A percentile compares a stretch with the other conserved stretches of the same genome.
phyloP scores from a whole-genome alignment of 1,140 invertebrate species.

The Cydia pomonella region DNA sequence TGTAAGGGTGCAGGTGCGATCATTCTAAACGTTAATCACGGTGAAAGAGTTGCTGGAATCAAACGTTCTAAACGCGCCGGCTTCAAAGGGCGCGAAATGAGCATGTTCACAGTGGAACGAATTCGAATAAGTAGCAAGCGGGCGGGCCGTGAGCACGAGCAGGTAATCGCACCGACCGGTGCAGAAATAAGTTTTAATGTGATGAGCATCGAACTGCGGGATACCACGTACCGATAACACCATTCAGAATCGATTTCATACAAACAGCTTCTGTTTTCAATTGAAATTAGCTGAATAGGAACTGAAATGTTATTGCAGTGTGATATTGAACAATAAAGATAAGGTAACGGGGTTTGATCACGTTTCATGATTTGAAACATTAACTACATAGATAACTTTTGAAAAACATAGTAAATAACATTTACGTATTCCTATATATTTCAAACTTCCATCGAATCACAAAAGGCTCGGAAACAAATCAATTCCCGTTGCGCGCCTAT shows the following conservation, averaged over 20 bases:
- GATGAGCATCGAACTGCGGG: slow-evolving; percentile 46
- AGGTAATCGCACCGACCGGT: slow-evolving; percentile 59
- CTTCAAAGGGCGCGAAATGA: slow-evolving; percentile 68
- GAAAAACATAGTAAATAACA: neutral
- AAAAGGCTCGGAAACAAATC: slow-evolving; percentile 45
- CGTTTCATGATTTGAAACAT: neutral
- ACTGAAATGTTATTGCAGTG: neutral
- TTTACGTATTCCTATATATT: slow-evolving; percentile 5
- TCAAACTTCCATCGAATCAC: slow-evolving; percentile 35
- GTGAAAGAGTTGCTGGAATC: slow-evolving; percentile 66
- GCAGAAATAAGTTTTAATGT: slow-evolving; percentile 60
- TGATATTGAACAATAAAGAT: neutral
- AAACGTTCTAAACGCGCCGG: slow-evolving; percentile 61
- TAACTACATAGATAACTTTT: neutral
- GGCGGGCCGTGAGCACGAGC: slow-evolving; percentile 48
- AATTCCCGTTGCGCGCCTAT: slow-evolving; percentile 44
- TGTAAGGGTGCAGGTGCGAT: slow-evolving; percentile 57
- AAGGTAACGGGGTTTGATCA: neutral
- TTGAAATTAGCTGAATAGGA: slow-evolving; percentile 13
- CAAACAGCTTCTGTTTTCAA: slow-evolving; percentile 13
- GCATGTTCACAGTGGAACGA: slow-evolving; percentile 64
- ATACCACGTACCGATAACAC: slow-evolving; percentile 32
- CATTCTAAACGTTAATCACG: slow-evolving; percentile 51
- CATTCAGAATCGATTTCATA: slow-evolving; percentile 14
- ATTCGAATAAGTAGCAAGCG: slow-evolving; percentile 54